Evolutionary conservation across 2,797 vertebrate species (phyloP).

Genomic region (Tauraco hartlaubi): DNA sequence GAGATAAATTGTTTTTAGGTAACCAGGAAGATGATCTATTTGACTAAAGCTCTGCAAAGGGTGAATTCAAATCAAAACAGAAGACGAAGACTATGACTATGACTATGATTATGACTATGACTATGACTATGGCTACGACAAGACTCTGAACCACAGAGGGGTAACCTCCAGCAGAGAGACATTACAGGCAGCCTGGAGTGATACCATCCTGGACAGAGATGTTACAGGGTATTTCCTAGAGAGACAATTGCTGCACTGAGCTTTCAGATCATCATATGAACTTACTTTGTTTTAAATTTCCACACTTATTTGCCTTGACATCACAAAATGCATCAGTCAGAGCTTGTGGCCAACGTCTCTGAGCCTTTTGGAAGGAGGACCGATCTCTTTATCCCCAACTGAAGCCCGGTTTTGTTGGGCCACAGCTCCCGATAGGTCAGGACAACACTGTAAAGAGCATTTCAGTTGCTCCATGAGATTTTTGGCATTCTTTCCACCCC

Average conservation of each 20-base stretch:
- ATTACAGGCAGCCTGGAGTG: not conserved
- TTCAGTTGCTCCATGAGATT: not conserved
- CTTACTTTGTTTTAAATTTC: not conserved
- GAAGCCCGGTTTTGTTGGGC: not conserved
- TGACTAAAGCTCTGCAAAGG: not conserved
- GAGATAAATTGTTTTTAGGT: not conserved
- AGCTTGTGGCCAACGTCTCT: accelerated
- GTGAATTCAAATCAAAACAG: not conserved
- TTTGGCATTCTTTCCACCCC: not conserved
- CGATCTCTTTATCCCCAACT: accelerated
- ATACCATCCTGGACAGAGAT: not conserved
- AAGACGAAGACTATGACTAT: not conserved
- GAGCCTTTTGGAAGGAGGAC: not conserved
- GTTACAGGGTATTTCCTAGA: not conserved
- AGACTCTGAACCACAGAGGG: not conserved
- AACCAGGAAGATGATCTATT: not conserved
- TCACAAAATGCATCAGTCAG: not conserved
- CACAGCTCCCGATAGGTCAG: not conserved
- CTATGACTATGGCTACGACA: not conserved
- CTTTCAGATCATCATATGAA: not conserved
- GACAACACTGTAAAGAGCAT: not conserved
- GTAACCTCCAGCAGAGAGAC: not conserved
- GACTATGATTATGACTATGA: not conserved
- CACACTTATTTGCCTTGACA: not conserved
- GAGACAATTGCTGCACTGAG: not conserved